Conservation (phyloP, 2,797 vertebrate species). For the Sebastes hopkinsi region DNA sequence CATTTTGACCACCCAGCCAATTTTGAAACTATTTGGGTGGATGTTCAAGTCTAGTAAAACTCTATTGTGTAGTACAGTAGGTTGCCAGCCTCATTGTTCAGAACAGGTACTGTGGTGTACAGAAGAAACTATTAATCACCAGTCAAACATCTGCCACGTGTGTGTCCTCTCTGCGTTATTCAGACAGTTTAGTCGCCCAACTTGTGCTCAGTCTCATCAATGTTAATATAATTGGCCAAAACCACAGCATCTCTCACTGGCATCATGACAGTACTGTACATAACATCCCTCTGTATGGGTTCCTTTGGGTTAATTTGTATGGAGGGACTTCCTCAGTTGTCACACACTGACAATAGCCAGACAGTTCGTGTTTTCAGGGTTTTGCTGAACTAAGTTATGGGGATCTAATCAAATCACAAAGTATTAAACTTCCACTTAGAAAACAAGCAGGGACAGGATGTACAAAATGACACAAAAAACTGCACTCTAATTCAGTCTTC, state of each 20-base stretch:
- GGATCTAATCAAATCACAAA: neutral
- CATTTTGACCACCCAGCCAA: neutral
- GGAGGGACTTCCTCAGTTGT: neutral
- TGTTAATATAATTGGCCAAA: neutral
- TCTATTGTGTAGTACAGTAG: neutral
- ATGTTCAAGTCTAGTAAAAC: neutral
- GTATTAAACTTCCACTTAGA: neutral
- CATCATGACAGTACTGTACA: neutral
- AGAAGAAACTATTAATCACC: too few species aligned
- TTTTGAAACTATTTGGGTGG: slow-evolving; percentile 28
- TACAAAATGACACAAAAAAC: neutral
- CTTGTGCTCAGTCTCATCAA: neutral
- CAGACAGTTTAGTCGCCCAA: neutral
- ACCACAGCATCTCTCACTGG: neutral
- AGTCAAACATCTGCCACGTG: too few species aligned
- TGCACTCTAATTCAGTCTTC: neutral
- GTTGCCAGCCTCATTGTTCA: neutral
- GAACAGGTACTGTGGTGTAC: neutral
- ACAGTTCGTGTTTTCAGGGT: neutral
- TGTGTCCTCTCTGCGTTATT: neutral
- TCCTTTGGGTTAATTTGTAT: neutral
- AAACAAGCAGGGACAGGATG: neutral
- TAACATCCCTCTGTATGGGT: too few species aligned
- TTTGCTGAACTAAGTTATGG: neutral
- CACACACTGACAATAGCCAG: neutral